phyloP scores from a whole-genome alignment of 2,888 invertebrate genomes.

The Drosophila mimetica region DNA sequence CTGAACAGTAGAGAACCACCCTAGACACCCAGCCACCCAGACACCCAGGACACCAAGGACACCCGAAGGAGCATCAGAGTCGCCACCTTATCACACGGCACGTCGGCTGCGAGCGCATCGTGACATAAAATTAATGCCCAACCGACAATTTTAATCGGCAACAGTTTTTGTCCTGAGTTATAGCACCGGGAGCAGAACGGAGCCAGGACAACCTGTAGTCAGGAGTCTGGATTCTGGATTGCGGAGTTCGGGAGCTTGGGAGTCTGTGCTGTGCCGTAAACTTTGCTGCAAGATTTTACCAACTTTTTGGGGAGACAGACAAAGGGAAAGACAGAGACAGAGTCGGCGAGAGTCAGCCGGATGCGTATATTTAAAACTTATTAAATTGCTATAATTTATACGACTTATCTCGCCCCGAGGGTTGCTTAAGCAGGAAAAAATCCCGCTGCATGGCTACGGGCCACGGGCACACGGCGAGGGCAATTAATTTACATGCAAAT shows the following conservation, averaged over 20 bases:
- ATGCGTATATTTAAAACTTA: conserved; percentile 83
- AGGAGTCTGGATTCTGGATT: conserved; percentile 1
- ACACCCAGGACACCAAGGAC: conserved; percentile 1
- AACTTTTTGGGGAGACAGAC: conserved; percentile 51
- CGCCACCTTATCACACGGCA: conserved; percentile 68
- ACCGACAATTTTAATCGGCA: conserved; percentile 82
- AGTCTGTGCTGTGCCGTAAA: conserved; percentile 42
- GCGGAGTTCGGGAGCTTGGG: not conserved
- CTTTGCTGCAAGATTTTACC: conserved; percentile 66
- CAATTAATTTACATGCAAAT: conserved; percentile 83
- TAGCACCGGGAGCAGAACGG: conserved; percentile 48
- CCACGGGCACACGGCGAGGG: conserved; percentile 60
- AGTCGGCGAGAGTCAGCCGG: conserved; percentile 56
- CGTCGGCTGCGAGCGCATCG: conserved; percentile 70
- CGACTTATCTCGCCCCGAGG: conserved; percentile 79
- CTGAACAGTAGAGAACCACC: conserved; percentile 46
- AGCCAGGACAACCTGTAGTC: conserved; percentile 23
- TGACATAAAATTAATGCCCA: conserved; percentile 82
- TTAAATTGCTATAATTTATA: conserved; percentile 84
- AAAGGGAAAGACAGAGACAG: conserved; percentile 31
- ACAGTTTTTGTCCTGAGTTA: conserved; percentile 79
- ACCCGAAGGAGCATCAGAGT: conserved; percentile 17
- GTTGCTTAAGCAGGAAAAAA: conserved; percentile 67
- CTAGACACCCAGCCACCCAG: not conserved
- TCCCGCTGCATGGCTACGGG: conserved; percentile 52